A percentile compares a stretch with the other conserved stretches of the same genome.
Evolutionary conservation across 2,888 invertebrate genomes (phyloP).

Genomic region (Leuctra nigra): DNA sequence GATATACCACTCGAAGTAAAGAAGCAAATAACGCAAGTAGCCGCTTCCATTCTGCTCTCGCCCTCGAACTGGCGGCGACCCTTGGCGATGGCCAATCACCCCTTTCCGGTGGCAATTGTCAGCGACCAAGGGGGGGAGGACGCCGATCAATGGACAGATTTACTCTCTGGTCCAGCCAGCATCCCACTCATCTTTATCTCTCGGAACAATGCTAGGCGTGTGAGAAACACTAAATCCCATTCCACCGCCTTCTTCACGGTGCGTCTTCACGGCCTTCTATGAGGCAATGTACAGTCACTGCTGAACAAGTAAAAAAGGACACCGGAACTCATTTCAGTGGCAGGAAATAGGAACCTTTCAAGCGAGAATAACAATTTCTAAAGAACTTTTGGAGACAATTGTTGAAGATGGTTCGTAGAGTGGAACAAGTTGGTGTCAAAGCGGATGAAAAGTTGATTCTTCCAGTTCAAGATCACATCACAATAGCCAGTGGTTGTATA

Average conservation of each 20-base stretch:
- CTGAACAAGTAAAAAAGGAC: no score
- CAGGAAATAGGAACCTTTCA: slow-evolving; percentile 8
- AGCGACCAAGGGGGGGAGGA: neutral
- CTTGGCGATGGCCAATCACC: slow-evolving; percentile 23
- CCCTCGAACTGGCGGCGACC: slow-evolving; percentile 5
- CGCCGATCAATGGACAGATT: slow-evolving; percentile 24
- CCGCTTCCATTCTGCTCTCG: slow-evolving; percentile 16
- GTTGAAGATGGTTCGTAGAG: neutral
- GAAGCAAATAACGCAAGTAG: neutral
- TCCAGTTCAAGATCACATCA: no score
- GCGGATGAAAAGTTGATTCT: no score
- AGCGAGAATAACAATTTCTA: slow-evolving; percentile 9
- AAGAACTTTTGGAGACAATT: neutral
- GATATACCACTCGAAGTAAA: neutral
- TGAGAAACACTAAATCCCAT: slow-evolving; percentile 1
- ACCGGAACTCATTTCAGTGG: neutral
- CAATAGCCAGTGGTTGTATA: no score
- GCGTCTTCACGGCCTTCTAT: no score
- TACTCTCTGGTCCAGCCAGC: slow-evolving; percentile 20
- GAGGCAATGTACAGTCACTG: no score
- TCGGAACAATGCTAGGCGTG: no score
- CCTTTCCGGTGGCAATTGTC: slow-evolving; percentile 27
- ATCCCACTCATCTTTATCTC: slow-evolving; percentile 15
- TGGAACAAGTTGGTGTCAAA: neutral
- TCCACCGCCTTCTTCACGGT: no score